phyloP scores from a whole-genome alignment of 2,797 vertebrate species.

The Silurus aristotelis region DNA sequence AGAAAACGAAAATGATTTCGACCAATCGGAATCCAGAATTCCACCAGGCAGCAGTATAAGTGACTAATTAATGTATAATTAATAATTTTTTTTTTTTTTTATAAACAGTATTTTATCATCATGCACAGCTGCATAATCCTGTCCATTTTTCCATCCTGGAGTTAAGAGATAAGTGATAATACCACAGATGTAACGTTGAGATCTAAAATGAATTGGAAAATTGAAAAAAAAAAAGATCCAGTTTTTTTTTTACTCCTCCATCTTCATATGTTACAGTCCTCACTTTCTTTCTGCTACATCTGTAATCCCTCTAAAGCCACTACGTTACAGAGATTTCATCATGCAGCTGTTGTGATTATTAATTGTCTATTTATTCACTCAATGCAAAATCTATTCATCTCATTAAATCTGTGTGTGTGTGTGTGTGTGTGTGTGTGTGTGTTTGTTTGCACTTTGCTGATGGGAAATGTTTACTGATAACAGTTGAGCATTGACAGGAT shows the following conservation, averaged over 20 bases:
- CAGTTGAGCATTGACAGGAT: constrained; percentile 36
- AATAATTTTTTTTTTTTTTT: constrained; percentile 23
- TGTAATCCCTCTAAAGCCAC: neutral
- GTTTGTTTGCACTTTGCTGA: no score
- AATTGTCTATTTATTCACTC: constrained; percentile 3
- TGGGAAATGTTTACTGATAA: neutral
- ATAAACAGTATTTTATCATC: constrained; percentile 43
- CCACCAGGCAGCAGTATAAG: neutral
- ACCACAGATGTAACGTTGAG: neutral
- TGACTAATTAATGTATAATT: neutral
- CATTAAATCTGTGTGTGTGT: neutral
- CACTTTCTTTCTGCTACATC: neutral
- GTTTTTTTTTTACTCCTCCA: neutral
- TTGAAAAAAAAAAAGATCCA: neutral
- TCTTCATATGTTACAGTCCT: neutral
- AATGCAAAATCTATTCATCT: neutral
- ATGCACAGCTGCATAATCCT: constrained; percentile 1
- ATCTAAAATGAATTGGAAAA: neutral
- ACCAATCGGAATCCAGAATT: neutral
- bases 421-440: neutral
- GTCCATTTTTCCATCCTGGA: neutral
- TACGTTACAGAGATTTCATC: neutral
- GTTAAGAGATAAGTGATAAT: neutral
- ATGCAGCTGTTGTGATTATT: constrained; percentile 8
- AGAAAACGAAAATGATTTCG: neutral